Evolutionary conservation across 2,888 invertebrate genomes (phyloP).

Genomic region (Petrolisthes cinctipes): DNA sequence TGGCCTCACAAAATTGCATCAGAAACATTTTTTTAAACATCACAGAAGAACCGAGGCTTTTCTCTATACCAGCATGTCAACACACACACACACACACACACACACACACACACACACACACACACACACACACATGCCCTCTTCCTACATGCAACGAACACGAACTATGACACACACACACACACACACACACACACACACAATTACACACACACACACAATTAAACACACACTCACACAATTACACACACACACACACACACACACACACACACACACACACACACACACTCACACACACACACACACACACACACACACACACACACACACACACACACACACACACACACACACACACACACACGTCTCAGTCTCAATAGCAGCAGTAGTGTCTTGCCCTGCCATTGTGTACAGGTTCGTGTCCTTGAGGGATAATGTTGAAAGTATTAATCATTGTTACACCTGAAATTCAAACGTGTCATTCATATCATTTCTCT

Average conservation of each 20-base stretch:
- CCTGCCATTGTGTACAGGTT: no score
- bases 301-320: neutral
- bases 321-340: neutral
- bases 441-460: no score
- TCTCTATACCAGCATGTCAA: no score
- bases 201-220: neutral
- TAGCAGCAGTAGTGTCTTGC: no score
- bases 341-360: neutral
- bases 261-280: neutral
- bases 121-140: neutral
- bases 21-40: no score
- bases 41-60: no score
- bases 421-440: no score
- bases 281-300: neutral
- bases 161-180: no score
- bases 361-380: neutral
- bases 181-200: neutral
- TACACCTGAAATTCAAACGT: no score
- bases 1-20: no score
- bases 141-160: neutral
- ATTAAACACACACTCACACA: neutral
- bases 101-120: no score
- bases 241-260: neutral
- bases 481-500: no score
- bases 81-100: neutral